Base-by-base conservation (phyloP, 2,888 invertebrate species). In the Trilocha varians region DNA sequence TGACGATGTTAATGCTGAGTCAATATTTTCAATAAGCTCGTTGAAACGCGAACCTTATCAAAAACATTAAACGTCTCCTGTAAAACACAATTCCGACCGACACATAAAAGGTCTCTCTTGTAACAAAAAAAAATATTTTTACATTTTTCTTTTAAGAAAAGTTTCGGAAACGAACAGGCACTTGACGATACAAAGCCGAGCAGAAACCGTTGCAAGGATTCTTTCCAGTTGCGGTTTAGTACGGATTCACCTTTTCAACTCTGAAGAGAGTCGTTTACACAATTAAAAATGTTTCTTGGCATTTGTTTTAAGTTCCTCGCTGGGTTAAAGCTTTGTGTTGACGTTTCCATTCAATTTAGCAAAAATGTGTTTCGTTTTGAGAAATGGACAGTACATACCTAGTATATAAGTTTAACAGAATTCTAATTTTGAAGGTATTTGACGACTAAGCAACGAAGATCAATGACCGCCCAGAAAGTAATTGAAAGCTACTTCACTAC, bases 191-290 rank as follows among this genome's bases (percentile, higher is more conserved):
- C 52, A 68, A 70, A 59, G 57, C 57, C 46, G 48, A 51, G 50
- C 49, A 62, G 63, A 66, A 65, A 60, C 55, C 49, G 56, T 76
- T 75, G 63, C 62, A 57, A 51, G 78, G 78, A 63, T 78, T 80
- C 79, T 70, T 76, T 74, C 67, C 78, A 72, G 78, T 78, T 70
- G 70, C 62, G 65, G 55, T 47, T 61, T 64, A 45, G 50, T 74
- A 71, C 41, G 82, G 77, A 58, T 76, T 79, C 80, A 48, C 61
- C 68, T 63, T 71, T 71, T 62, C n/a, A 68, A 60, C 53, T 65
- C 55, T 49, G 52, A 25, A 25, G 56, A 47, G 49, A 56, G 50
- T 48, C 50, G 57, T 53, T 53, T 55, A 53, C 55, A 59, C 62
- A 64, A 67, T 61, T 65, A 74, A 62, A 62, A 68, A 65, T 59